These are phyloP conservation scores for Burhinus oedicnemus DNA, from an alignment of 2,113 vertebrate species.

Conservation along the genomic window DNA sequence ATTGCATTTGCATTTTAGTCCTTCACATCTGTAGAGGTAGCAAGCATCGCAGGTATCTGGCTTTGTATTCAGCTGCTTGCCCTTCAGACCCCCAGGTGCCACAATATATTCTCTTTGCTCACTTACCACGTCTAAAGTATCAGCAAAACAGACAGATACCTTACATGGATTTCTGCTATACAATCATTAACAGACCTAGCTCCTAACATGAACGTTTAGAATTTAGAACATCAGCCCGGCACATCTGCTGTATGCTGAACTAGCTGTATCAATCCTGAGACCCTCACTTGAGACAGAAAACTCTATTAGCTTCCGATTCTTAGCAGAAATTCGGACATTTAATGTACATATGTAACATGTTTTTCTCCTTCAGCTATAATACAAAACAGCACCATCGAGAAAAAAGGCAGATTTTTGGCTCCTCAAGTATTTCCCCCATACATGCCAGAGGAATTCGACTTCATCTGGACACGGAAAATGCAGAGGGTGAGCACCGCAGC, in stretches of 20 bases:
- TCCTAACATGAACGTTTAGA: rapidly evolving
- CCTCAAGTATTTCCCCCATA: rapidly evolving
- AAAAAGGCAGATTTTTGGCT: not conserved
- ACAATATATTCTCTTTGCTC: not conserved
- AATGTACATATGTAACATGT: rapidly evolving
- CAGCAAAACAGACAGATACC: not conserved
- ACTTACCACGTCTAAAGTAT: not conserved
- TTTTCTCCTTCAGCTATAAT: not conserved
- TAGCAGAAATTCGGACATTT: not conserved
- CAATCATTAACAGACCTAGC: not conserved
- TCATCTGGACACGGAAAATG: rapidly evolving
- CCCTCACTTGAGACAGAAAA: rapidly evolving
- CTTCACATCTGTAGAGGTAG: not conserved
- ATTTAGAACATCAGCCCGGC: not conserved
- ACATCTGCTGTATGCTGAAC: not conserved
- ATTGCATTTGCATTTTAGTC: not conserved
- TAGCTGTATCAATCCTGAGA: too few species aligned
- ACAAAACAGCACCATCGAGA: not conserved
- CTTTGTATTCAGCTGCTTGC: not conserved
- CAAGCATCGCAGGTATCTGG: too few species aligned
- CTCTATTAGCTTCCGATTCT: rapidly evolving
- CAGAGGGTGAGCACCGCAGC: not conserved
- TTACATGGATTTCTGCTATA: not conserved
- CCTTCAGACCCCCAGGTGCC: rapidly evolving
- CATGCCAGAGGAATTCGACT: rapidly evolving